A percentile compares a stretch with the other conserved stretches of the same genome.
Evolutionary conservation across 2,113 vertebrate genomes (phyloP).

Genomic region (Oncorhynchus clarkii): DNA sequence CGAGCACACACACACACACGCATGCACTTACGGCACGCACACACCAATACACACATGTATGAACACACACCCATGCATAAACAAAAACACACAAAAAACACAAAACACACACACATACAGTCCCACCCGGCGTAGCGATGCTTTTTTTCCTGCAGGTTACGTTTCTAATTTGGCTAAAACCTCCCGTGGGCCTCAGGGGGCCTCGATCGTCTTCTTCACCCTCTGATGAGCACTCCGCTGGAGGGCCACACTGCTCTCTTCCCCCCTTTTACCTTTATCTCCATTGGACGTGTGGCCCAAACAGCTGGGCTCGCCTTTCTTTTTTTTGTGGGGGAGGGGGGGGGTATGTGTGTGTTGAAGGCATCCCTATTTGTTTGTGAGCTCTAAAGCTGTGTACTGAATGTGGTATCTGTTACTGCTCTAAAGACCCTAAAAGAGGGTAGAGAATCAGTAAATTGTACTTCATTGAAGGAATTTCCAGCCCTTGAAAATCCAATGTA

Average conservation of each 20-base stretch:
- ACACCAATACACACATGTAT: slow-evolving; percentile 17
- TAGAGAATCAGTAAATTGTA: no score
- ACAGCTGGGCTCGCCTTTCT: slow-evolving; percentile 49
- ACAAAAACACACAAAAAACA: neutral
- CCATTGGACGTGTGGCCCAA: slow-evolving; percentile 40
- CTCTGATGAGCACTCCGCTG: slow-evolving; percentile 49
- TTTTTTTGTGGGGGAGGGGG: neutral
- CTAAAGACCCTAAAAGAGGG: no score
- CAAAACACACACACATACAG: slow-evolving; percentile 5
- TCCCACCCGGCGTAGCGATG: slow-evolving; percentile 7
- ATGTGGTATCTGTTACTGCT: slow-evolving; percentile 2
- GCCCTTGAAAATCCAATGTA: no score
- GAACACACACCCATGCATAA: neutral
- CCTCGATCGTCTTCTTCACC: slow-evolving; percentile 51
- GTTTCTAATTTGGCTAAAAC: slow-evolving; percentile 49
- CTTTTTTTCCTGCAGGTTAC: slow-evolving; percentile 18
- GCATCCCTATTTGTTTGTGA: no score
- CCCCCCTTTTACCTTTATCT: neutral
- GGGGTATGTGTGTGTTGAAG: neutral
- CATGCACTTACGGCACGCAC: slow-evolving; percentile 10
- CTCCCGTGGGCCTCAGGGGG: slow-evolving; percentile 41
- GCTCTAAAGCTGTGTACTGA: neutral
- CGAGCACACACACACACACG: slow-evolving; percentile 5
- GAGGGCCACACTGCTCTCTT: slow-evolving; percentile 26
- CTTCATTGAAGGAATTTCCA: no score